Evolutionary conservation across 1,140 invertebrate genomes (phyloP), one percentile per base, ranked within the genome.

Genomic region (Ladona fulva): DNA sequence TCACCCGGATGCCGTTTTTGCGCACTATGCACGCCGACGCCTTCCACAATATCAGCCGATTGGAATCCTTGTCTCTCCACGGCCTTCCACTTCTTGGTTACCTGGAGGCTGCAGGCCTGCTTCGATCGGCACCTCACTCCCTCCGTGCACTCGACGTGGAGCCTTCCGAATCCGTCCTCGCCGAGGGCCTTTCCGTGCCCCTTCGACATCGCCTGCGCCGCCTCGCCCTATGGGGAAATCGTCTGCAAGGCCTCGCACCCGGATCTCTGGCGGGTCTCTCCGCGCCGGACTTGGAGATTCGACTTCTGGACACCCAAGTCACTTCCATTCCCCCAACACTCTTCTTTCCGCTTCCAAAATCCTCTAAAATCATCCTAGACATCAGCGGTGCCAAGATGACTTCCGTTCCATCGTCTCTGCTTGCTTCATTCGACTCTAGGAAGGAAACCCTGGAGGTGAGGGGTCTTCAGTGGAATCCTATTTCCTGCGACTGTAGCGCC

Each of bases 301-400:
- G 90, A 75, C 83, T 97, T 14, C 88, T 89, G 19, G 94, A 96
- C 82, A 96, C 95, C 1, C 95, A 93, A 0, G 83, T 97, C 0
- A 89, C 89, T 37, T 86, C 88, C 0, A 86, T 97, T 78, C 93
- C 94, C 3, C 91, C 93, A 7, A 91, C 94, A 0, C 82, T 97
- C 24, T 89, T 97, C 76, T 94, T 96, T 81, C 93, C 95, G 0
- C 89, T 97, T n/a, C 95, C 95, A 0, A 89, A 94, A 81, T 97
- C 95, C 5, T 94, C 93, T 0, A 89, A 90, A 77, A 90, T 97
- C 22, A 89, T 86, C 10, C 86, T 97, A 0, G 92, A 96, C 82
- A 88, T 97, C 0, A 87, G 89, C n/a, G 91, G 92, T 12, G 95
- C 91, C 81, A 91, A 92, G 82, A 86, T 97, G 66, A 87, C 88